Conservation (phyloP, 1,140 invertebrate species). For the Dryas iulia region DNA sequence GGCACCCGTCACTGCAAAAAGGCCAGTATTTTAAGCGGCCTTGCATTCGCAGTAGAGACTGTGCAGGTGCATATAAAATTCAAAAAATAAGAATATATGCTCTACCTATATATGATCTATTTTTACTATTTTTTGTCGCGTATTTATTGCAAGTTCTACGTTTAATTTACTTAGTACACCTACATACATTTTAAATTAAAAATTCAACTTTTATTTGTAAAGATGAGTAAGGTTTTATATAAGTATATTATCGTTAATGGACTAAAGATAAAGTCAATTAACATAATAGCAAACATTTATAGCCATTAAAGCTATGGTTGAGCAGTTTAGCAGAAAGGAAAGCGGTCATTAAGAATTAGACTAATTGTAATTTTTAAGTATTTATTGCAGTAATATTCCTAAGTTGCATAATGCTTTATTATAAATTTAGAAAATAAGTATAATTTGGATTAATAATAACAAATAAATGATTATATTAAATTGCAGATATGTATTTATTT, state of each 20-base stretch:
- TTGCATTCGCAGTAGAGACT: slow-evolving; percentile 39
- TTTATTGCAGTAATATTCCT: not conserved
- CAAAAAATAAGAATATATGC: not conserved
- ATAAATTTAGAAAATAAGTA: not conserved
- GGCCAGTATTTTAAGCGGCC: slow-evolving; percentile 37
- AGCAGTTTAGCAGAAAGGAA: not conserved
- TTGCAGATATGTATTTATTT: slow-evolving; percentile 90
- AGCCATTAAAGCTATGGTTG: not conserved
- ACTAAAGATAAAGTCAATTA: not conserved
- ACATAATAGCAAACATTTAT: slow-evolving; percentile 2
- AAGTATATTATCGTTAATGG: not conserved
- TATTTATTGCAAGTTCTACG: not conserved
- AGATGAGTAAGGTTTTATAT: not conserved
- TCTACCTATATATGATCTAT: too few species aligned
- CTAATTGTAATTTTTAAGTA: not conserved
- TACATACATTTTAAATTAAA: not conserved
- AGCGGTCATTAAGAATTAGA: not conserved
- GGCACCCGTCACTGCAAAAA: slow-evolving; percentile 42
- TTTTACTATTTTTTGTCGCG: not conserved
- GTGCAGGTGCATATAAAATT: not conserved
- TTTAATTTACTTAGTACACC: not conserved
- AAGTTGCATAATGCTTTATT: not conserved
- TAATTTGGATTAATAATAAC: not conserved
- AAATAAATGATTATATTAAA: slow-evolving; percentile 8
- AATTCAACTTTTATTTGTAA: not conserved